Percentiles rank a stretch among this genome's conserved stretches.
Conservation (phyloP, 1,140 invertebrate genomes). For the Phymastichus coffea region DNA sequence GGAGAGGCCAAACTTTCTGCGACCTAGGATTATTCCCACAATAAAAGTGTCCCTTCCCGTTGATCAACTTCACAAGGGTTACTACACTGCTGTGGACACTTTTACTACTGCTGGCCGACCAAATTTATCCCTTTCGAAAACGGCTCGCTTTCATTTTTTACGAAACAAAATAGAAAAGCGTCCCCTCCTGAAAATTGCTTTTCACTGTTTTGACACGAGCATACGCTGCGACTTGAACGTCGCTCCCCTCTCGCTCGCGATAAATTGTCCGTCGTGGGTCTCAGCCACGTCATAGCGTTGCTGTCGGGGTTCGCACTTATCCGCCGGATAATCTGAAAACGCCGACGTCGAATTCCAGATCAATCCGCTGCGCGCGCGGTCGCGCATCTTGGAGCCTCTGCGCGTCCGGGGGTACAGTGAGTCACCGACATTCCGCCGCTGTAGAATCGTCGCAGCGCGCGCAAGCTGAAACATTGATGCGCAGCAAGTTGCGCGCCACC, state of each 20-base stretch:
- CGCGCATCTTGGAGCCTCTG: too few relatives aligned
- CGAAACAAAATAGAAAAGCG: too few relatives aligned
- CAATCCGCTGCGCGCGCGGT: too few relatives aligned
- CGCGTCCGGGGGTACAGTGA: too few relatives aligned
- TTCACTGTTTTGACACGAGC: conserved; percentile 15
- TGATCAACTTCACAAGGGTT: conserved; percentile 23
- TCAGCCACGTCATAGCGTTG: too few relatives aligned
- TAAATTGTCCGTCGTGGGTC: background rate
- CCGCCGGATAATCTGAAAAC: conserved; percentile 6
- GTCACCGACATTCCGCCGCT: too few relatives aligned
- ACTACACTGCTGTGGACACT: conserved; percentile 1
- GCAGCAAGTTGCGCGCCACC: too few relatives aligned
- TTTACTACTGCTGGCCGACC: conserved; percentile 11
- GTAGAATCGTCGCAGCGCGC: too few relatives aligned
- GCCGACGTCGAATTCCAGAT: too few relatives aligned
- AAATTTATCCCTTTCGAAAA: conserved; percentile 6
- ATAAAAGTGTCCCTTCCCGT: conserved; percentile 24
- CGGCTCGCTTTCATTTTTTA: background rate
- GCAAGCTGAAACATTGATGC: too few relatives aligned
- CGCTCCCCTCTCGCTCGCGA: background rate
- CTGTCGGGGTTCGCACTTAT: too few relatives aligned
- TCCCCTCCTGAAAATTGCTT: too few relatives aligned
- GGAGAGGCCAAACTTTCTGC: background rate
- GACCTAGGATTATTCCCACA: background rate
- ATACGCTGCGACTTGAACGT: conserved; percentile 22